Base-by-base conservation (phyloP, 2,888 invertebrate genomes). In the Trilocha varians region DNA sequence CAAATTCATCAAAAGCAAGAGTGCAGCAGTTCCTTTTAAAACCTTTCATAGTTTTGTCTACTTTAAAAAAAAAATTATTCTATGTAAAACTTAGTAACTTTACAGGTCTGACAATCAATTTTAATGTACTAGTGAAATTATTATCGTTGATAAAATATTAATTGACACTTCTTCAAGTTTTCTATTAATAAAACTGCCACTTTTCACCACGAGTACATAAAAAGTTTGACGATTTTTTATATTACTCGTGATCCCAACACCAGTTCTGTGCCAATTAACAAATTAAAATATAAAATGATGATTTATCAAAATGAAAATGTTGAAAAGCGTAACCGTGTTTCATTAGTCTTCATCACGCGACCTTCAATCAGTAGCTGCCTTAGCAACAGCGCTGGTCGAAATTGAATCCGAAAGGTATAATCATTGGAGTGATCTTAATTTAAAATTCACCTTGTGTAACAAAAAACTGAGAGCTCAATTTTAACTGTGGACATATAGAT, bases 401-500 rank as follows among this genome's bases (percentile, higher is more conserved):
- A 67, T 65, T 65, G 67, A 63, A 60, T 59, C 59, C 59, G 60
- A 64, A 66, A 67, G 66, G 62, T 65, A 65, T 25, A 11, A 25
- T 65, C 60, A 65, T 65, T 65, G 64, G 58, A 62, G 59, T 51
- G 58, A 65, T 65, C 62, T 67, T 62, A 62, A 67, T 67, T 65
- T 65, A 67, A 65, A 67, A 65, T 57, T 62, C 65, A 62, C 66
- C 64, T 64, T 62, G 66, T 60, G 48, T 50, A 53, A 57, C 48
- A 50, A 56, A 42, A 59, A 55, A 49, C 57, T 11, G 25, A 6
- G 11, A 2, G 11, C 25, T 9, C 25, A 4, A 6, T 25, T 9
- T 3, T 6, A 9, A 25, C 11, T 4, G 8, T 9, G 25, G 2
- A 11, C 11, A 2, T 25, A 2, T 25, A 25, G 25, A 2, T 25